A percentile compares a stretch with the other conserved stretches of the same genome.
These are phyloP conservation scores for Zosterops borbonicus DNA, from an alignment of 2,113 vertebrate genomes.

Conservation along the genomic window DNA sequence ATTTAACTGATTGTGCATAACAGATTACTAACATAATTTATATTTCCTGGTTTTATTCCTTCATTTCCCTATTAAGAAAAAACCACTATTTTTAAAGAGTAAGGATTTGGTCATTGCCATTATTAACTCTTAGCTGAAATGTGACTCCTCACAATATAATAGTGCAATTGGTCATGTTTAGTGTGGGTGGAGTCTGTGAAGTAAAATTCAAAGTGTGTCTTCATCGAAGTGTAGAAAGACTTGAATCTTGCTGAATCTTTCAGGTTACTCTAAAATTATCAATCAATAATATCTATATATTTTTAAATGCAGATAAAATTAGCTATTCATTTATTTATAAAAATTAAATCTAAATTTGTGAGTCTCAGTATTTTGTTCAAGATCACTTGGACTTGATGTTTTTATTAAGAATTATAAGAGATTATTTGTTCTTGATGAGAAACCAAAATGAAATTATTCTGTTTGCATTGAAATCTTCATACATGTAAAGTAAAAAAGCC, in stretches of 20 bases:
- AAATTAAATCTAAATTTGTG: not conserved
- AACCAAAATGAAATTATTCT: not conserved
- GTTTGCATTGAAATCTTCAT: not conserved
- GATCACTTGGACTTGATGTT: not conserved
- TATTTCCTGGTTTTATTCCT: not conserved
- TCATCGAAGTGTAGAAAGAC: not conserved
- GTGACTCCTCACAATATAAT: not conserved
- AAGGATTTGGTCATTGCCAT: not conserved
- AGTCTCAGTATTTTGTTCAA: not conserved
- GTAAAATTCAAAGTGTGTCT: not conserved
- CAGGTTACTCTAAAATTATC: not conserved
- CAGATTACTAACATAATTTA: not conserved
- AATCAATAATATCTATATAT: not conserved
- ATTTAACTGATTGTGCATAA: not conserved
- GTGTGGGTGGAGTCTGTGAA: not conserved
- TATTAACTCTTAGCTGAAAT: not conserved
- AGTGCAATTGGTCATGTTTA: not conserved
- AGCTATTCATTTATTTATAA: not conserved
- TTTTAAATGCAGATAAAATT: not conserved
- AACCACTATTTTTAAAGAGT: fast-evolving
- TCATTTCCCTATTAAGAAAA: not conserved
- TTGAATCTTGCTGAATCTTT: not conserved
- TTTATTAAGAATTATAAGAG: not conserved
- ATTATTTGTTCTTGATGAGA: not conserved
- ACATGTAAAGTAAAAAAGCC: not conserved